Evolutionary conservation across 1,140 invertebrate genomes (phyloP).

Genomic region (Manduca sexta): DNA sequence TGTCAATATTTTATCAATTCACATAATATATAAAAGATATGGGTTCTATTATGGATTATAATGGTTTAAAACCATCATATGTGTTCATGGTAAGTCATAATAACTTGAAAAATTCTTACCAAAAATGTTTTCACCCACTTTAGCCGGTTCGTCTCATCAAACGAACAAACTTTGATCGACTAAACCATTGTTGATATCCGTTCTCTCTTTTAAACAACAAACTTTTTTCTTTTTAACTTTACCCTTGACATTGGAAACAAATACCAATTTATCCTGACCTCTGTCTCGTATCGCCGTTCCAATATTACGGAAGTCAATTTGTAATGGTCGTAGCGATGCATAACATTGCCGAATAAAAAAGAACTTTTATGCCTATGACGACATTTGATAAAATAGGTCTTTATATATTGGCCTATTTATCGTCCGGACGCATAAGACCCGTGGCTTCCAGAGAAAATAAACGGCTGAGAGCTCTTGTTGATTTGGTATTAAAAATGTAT

Average conservation of each 20-base stretch:
- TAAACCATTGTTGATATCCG: constrained; percentile 16
- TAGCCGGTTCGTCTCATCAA: constrained; percentile 7
- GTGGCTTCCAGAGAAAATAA: too few species aligned
- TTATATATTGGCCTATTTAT: background rate
- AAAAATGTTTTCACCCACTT: background rate
- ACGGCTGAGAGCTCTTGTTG: too few species aligned
- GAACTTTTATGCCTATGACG: too few species aligned
- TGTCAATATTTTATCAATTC: too few species aligned
- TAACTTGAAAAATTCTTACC: background rate
- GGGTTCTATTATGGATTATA: too few species aligned
- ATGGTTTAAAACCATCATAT: background rate
- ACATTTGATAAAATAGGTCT: background rate
- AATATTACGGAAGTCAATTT: too few species aligned
- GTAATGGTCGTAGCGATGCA: too few species aligned
- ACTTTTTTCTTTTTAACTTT: constrained; percentile 11
- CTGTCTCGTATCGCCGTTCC: background rate
- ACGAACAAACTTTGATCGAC: constrained; percentile 11
- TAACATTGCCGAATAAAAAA: too few species aligned
- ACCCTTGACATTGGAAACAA: constrained; percentile 19
- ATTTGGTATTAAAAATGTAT: too few species aligned
- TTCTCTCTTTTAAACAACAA: constrained; percentile 13
- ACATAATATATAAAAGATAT: too few species aligned
- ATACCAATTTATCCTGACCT: background rate
- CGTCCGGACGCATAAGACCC: background rate
- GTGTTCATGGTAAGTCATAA: background rate